These are phyloP conservation scores for Columba livia DNA, from an alignment of 2,113 vertebrate genomes.

Conservation along the genomic window DNA sequence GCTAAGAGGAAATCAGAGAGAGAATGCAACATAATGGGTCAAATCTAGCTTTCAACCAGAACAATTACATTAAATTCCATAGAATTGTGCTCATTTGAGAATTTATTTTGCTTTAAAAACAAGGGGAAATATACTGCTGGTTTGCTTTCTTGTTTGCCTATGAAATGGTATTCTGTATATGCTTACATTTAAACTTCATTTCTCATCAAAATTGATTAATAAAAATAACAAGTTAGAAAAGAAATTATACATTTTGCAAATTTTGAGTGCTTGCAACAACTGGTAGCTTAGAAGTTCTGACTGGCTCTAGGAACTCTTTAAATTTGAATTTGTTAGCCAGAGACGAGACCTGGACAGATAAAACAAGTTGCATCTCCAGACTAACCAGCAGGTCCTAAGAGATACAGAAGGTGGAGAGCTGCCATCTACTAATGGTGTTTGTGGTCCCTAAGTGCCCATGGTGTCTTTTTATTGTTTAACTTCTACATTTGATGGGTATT, in stretches of 20 bases:
- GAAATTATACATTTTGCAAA: not conserved
- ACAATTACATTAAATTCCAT: conserved; percentile 8
- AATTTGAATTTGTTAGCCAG: not conserved
- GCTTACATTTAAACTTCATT: not conserved
- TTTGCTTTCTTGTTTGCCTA: not conserved
- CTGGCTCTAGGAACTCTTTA: not conserved
- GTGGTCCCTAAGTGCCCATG: not conserved
- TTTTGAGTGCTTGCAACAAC: not conserved
- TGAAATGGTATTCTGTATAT: not conserved
- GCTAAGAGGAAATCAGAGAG: conserved; percentile 22
- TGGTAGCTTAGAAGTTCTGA: not conserved
- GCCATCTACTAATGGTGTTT: not conserved
- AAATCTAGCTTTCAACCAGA: conserved; percentile 36
- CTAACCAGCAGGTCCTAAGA: not conserved
- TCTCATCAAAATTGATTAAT: not conserved
- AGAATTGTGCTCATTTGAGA: not conserved
- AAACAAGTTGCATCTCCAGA: not conserved
- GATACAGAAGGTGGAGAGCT: not conserved
- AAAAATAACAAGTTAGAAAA: not conserved
- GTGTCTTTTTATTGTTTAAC: not conserved
- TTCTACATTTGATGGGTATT: not conserved
- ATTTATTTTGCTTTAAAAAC: not conserved
- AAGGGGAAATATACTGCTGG: not conserved
- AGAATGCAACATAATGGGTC: conserved; percentile 43
- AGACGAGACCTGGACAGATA: not conserved